Conservation (phyloP, 2,888 invertebrate genomes). For the Drosophila villosipedis region DNA sequence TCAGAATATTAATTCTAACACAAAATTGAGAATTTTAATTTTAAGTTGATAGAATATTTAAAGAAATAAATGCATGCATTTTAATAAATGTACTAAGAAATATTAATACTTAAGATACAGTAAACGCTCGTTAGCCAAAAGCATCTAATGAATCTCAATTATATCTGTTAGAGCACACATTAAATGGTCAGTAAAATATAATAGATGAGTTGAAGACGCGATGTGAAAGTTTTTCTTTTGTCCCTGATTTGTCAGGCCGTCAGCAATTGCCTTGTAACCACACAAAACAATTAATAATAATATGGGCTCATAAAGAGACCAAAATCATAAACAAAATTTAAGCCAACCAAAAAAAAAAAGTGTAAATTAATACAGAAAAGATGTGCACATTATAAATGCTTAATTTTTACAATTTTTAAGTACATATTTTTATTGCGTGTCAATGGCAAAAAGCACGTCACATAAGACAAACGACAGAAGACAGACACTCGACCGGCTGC, state of each 20-base stretch:
- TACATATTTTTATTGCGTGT: conserved; percentile 81
- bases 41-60: not conserved
- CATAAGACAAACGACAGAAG: conserved; percentile 25
- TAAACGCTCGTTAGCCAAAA: not conserved
- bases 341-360: conserved; percentile 1
- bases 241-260: conserved; percentile 32
- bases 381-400: conserved; percentile 59
- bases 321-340: conserved; percentile 5
- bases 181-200: not conserved
- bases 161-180: not conserved
- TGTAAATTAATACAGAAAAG: conserved; percentile 30
- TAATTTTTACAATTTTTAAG: conserved; percentile 59
- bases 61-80: not conserved
- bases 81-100: not conserved
- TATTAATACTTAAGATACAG: not conserved
- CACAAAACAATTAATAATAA: conserved; percentile 36
- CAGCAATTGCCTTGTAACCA: conserved; percentile 22
- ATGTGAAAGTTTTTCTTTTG: conserved; percentile 8
- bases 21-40: not conserved
- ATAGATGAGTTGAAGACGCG: conserved; percentile 8
- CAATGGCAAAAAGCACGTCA: conserved; percentile 83
- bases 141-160: not conserved
- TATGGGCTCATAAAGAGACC: conserved; percentile 13
- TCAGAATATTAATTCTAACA: not conserved
- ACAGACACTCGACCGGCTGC: conserved; percentile 27